A percentile compares a stretch with the other conserved stretches of the same genome.
Evolutionary conservation across 2,113 vertebrate species (phyloP).

Genomic region (Acrocephalus kingi): DNA sequence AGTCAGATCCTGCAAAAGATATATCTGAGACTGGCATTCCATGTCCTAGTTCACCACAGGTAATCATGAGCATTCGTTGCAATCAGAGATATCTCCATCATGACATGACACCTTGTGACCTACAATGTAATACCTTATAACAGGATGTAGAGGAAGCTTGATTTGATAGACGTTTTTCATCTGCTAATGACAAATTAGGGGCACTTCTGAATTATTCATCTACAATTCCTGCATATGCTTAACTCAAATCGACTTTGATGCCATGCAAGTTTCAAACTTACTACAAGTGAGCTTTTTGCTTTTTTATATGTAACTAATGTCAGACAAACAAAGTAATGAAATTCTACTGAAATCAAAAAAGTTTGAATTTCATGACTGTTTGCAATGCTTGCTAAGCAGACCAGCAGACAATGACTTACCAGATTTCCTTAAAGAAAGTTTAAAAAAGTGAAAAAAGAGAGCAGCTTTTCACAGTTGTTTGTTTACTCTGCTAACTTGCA

Average conservation of each 20-base stretch:
- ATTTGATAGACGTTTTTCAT: constrained; percentile 42
- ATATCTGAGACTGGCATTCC: neutral
- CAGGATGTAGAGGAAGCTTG: neutral
- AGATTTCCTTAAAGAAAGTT: neutral
- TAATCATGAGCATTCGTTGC: neutral
- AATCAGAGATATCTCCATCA: neutral
- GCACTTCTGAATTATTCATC: constrained; percentile 52
- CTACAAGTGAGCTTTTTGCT: neutral
- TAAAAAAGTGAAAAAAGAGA: neutral
- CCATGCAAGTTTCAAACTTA: neutral
- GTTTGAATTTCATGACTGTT: neutral
- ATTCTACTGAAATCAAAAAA: neutral
- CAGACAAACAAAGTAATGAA: neutral
- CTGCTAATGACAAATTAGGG: constrained; percentile 46
- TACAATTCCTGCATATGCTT: neutral
- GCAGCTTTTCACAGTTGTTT: neutral
- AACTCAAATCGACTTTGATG: neutral
- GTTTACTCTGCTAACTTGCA: constrained; percentile 23
- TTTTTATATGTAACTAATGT: neutral
- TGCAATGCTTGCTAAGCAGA: neutral
- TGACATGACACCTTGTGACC: constrained; percentile 8
- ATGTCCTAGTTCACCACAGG: neutral
- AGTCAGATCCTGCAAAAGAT: neutral
- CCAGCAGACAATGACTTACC: neutral
- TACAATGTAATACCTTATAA: neutral